A percentile compares a stretch with the other conserved stretches of the same genome.
Conservation (phyloP, 2,888 invertebrate genomes). For the Euclidia mi region DNA sequence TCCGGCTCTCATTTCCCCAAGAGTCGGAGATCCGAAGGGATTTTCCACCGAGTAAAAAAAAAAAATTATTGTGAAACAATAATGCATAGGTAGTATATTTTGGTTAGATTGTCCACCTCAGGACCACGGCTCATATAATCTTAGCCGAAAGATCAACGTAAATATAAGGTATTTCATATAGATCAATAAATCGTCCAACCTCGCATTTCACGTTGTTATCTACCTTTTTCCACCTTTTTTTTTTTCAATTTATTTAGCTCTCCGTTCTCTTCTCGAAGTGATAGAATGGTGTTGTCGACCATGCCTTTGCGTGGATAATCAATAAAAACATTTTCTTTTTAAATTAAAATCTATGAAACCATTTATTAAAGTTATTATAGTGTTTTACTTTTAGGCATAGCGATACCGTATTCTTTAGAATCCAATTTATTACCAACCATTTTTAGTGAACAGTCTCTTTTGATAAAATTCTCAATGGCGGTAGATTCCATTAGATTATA, state of each 20-base stretch:
- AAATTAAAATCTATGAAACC: no score
- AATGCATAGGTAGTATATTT: no score
- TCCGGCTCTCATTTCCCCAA: no score
- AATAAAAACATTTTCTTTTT: slow-evolving; percentile 24
- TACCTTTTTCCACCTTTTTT: slow-evolving; percentile 96
- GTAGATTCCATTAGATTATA: no score
- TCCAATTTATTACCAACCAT: slow-evolving; percentile 95
- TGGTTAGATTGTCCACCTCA: no score
- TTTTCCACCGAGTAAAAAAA: no score
- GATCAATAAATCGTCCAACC: slow-evolving; percentile 47
- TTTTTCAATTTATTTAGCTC: slow-evolving; percentile 93
- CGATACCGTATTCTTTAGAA: slow-evolving; percentile 95
- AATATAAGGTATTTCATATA: no score
- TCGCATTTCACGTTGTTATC: slow-evolving; percentile 83
- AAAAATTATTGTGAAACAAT: no score
- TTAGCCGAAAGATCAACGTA: no score
- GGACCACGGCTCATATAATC: no score
- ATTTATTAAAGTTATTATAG: no score
- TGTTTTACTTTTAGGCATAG: slow-evolving; percentile 93
- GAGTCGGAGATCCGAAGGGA: no score
- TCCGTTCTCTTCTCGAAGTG: slow-evolving; percentile 96
- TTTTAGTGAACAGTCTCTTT: slow-evolving; percentile 94
- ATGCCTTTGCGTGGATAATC: slow-evolving; percentile 92
- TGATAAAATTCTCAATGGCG: slow-evolving; percentile 96
- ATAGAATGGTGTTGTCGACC: slow-evolving; percentile 95